Evolutionary conservation across 2,113 vertebrate genomes (phyloP).

Genomic region (Callopanchax toddi): DNA sequence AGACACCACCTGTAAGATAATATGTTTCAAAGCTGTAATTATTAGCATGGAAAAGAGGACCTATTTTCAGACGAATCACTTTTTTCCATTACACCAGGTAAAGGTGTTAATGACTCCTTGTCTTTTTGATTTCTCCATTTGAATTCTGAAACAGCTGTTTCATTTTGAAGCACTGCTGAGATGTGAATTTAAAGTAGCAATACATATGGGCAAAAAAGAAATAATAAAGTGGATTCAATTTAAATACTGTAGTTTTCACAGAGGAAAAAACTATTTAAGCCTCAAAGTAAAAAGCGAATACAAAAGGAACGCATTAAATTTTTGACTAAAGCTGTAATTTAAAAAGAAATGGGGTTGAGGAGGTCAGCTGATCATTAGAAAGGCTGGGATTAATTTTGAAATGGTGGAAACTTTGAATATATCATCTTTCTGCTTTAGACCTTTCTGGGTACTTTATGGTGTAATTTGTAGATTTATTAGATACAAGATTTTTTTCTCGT

Average conservation of each 20-base stretch:
- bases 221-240: constrained; percentile 59
- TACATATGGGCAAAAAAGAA: constrained; percentile 7
- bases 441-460: neutral
- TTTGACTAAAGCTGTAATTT: constrained; percentile 12
- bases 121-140: constrained; percentile 80
- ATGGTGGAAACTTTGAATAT: constrained; percentile 1
- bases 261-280: constrained; percentile 17
- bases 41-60: constrained; percentile 73
- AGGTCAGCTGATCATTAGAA: constrained; percentile 16
- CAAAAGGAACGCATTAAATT: constrained; percentile 23
- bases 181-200: constrained; percentile 67
- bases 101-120: constrained; percentile 82
- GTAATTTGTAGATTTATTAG: neutral
- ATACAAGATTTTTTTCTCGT: neutral
- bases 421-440: neutral
- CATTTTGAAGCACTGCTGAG: constrained; percentile 74
- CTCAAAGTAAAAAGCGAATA: constrained; percentile 18
- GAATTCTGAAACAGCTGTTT: constrained; percentile 78
- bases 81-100: constrained; percentile 79
- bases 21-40: constrained; percentile 81
- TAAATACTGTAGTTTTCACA: constrained; percentile 55
- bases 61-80: constrained; percentile 82
- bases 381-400: constrained; percentile 6
- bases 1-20: constrained; percentile 78
- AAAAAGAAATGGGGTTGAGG: constrained; percentile 11